These are phyloP conservation scores for Blastobasis adustella DNA, from an alignment of 2,888 invertebrate genomes.

Conservation along the genomic window DNA sequence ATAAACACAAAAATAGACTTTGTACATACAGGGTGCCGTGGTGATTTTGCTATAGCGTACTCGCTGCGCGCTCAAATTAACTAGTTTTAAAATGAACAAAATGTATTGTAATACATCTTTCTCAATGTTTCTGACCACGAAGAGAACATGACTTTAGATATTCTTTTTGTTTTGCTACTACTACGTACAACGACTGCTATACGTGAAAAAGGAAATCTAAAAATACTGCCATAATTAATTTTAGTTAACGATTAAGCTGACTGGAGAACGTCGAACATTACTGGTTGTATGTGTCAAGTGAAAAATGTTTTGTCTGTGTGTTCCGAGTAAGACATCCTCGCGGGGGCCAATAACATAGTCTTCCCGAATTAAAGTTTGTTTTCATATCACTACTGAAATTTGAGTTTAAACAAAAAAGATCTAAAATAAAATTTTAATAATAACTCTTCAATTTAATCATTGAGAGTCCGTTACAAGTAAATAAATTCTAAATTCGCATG, in stretches of 20 bases:
- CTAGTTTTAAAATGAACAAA: conserved; percentile 2
- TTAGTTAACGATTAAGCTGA: too few species aligned
- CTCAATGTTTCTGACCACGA: too few species aligned
- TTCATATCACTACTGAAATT: too few species aligned
- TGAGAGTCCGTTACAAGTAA: too few species aligned
- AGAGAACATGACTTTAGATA: not conserved
- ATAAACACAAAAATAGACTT: conserved; percentile 6
- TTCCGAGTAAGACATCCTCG: conserved; percentile 19
- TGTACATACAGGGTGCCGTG: conserved; percentile 15
- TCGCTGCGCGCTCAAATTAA: conserved; percentile 13
- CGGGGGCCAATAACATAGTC: conserved; percentile 52
- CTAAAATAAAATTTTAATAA: too few species aligned
- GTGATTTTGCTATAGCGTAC: conserved; percentile 13
- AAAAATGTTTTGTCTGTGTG: conserved; percentile 6
- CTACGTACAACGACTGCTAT: conserved; percentile 34
- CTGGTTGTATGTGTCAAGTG: not conserved
- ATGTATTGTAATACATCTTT: too few species aligned
- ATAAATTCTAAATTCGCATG: too few species aligned
- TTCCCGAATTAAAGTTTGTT: conserved; percentile 30
- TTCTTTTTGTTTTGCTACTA: conserved; percentile 14
- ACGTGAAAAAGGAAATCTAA: conserved; percentile 6
- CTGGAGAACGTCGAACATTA: too few species aligned
- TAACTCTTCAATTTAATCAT: too few species aligned
- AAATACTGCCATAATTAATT: conserved; percentile 26
- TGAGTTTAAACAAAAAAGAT: too few species aligned